Percentiles rank a stretch among this genome's conserved stretches.
Conservation (phyloP, 2,888 invertebrate genomes). For the Papilio protenor region DNA sequence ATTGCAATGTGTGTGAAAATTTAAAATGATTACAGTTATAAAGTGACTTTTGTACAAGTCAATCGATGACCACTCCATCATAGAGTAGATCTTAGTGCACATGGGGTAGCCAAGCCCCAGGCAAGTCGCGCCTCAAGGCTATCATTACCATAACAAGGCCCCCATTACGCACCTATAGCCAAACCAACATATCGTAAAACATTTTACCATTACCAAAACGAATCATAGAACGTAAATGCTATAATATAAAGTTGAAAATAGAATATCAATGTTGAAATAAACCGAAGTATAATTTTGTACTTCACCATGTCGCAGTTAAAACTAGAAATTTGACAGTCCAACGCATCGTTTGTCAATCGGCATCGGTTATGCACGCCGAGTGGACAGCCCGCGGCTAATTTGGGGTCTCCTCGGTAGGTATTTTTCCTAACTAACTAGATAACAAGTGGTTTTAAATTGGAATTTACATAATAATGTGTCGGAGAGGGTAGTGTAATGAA, state of each 20-base stretch:
- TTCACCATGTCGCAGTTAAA: constrained; percentile 70
- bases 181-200: constrained; percentile 50
- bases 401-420: constrained; percentile 74
- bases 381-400: constrained; percentile 78
- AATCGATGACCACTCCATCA: constrained; percentile 70
- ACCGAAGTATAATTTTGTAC: constrained; percentile 50
- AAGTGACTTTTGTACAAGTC: constrained; percentile 43
- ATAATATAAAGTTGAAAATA: constrained; percentile 48
- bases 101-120: constrained; percentile 59
- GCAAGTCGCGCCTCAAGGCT: constrained; percentile 66
- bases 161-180: constrained; percentile 77
- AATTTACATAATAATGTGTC: constrained; percentile 81
- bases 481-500: constrained; percentile 62
- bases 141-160: constrained; percentile 82
- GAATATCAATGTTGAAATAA: constrained; percentile 18
- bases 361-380: constrained; percentile 80
- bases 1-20: constrained; percentile 14
- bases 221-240: background rate
- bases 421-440: constrained; percentile 83
- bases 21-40: constrained; percentile 8
- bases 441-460: constrained; percentile 84
- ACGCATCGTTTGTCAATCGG: constrained; percentile 84
- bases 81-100: constrained; percentile 58
- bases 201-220: constrained; percentile 38
- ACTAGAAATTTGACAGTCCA: constrained; percentile 82